These are phyloP conservation scores for Amphipoea oculea DNA, from an alignment of 2,888 invertebrate species.

Conservation along the genomic window DNA sequence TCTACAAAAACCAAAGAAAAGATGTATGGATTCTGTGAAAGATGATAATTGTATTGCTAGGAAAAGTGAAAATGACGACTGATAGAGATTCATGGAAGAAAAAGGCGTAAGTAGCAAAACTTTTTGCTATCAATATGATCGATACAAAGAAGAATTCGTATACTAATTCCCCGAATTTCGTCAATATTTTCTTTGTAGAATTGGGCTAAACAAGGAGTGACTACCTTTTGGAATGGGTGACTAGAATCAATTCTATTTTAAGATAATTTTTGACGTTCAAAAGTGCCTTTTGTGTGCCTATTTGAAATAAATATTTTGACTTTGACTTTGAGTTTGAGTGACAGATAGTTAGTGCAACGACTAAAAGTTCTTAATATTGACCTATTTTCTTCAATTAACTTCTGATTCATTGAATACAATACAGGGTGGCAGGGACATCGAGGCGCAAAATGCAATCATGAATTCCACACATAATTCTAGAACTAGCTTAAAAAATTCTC, in stretches of 20 bases:
- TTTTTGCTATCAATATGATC: not conserved
- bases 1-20: not conserved
- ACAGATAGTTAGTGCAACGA: not conserved
- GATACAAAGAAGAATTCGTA: not conserved
- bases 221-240: no score
- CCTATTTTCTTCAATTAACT: constrained; percentile 23
- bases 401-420: not conserved
- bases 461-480: no score
- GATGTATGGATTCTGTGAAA: not conserved
- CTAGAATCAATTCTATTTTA: no score
- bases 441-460: no score
- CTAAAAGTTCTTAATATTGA: not conserved
- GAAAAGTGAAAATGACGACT: not conserved
- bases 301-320: no score
- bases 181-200: not conserved
- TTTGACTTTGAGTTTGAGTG: no score
- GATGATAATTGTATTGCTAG: not conserved
- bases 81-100: not conserved
- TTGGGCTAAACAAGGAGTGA: constrained; percentile 12
- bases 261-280: no score
- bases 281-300: no score
- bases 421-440: no score
- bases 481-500: no score
- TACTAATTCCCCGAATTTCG: not conserved
- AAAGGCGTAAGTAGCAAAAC: not conserved